phyloP scores from a whole-genome alignment of 2,113 vertebrate species.

The Verasper variegatus region DNA sequence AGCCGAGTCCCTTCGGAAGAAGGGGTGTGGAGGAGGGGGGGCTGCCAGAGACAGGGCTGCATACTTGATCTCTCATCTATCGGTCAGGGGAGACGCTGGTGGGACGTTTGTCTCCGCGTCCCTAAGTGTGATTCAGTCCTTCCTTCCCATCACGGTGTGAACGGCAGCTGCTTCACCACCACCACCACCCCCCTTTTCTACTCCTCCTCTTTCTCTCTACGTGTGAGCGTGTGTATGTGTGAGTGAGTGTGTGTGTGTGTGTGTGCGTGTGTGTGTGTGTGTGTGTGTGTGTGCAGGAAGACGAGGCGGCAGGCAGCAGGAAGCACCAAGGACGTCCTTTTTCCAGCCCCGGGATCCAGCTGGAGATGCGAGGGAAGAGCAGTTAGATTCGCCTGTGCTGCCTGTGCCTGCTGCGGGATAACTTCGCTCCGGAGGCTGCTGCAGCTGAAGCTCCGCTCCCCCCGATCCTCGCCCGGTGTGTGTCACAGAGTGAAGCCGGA shows the following conservation, averaged over 20 bases:
- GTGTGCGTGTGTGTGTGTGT: conserved; percentile 28
- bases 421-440: conserved; percentile 59
- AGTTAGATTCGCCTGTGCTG: conserved; percentile 60
- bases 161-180: conserved; percentile 66
- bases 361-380: conserved; percentile 76
- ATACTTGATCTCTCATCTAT: conserved; percentile 74
- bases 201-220: conserved; percentile 43
- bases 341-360: conserved; percentile 61
- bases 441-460: conserved; percentile 23
- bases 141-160: conserved; percentile 59
- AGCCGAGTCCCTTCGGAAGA: conserved; percentile 1
- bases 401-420: conserved; percentile 61
- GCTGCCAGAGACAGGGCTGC: conserved; percentile 57
- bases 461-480: conserved; percentile 39
- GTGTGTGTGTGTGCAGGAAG: conserved; percentile 62
- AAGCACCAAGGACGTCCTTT: conserved; percentile 81
- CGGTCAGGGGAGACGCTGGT: conserved; percentile 59
- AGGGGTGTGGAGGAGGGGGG: conserved; percentile 34
- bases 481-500: conserved; percentile 40
- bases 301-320: conserved; percentile 59
- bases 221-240: conserved; percentile 6
- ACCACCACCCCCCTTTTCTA: background rate
- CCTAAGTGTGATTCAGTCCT: conserved; percentile 71
- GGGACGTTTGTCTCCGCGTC: conserved; percentile 57
- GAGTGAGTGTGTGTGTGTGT: conserved; percentile 42